Percentiles rank a stretch among this genome's conserved stretches.
These are phyloP conservation scores for Pogoniulus pusillus DNA, from an alignment of 2,797 vertebrate genomes.

Conservation along the genomic window DNA sequence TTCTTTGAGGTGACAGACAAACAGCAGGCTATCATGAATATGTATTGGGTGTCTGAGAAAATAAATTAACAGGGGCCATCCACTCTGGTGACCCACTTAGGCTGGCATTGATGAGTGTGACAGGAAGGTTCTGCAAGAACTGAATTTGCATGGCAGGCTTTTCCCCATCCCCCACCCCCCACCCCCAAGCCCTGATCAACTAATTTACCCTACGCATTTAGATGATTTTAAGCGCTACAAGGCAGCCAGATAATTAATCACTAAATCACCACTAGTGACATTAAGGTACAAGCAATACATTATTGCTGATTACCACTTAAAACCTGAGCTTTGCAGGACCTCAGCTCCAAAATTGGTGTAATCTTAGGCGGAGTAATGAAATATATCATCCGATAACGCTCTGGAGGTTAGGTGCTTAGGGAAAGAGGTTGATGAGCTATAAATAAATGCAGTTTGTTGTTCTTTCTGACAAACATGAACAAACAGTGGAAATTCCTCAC, in stretches of 20 bases:
- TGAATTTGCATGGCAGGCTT: slow-evolving; percentile 82
- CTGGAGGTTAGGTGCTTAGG: neutral
- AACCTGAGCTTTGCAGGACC: slow-evolving; percentile 31
- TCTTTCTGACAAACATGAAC: neutral
- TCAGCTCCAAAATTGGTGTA: slow-evolving; percentile 41
- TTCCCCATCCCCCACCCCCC: neutral
- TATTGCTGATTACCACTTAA: slow-evolving; percentile 80
- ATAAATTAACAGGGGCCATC: slow-evolving; percentile 95
- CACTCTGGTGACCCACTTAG: slow-evolving; percentile 93
- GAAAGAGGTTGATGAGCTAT: neutral
- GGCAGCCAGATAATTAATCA: slow-evolving; percentile 87
- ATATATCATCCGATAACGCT: neutral
- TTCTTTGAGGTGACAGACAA: slow-evolving; percentile 94
- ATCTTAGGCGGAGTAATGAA: neutral
- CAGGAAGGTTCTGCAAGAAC: slow-evolving; percentile 85
- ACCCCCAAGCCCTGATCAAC: no score
- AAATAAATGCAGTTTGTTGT: neutral
- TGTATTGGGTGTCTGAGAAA: slow-evolving; percentile 91
- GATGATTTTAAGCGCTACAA: slow-evolving; percentile 80
- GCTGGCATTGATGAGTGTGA: slow-evolving; percentile 91
- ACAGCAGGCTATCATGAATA: slow-evolving; percentile 98
- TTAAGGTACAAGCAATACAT: slow-evolving; percentile 74
- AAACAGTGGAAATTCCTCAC: neutral
- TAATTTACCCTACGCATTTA: slow-evolving; percentile 84
- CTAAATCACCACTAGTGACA: slow-evolving; percentile 79